Percentiles rank a stretch among this genome's conserved stretches.
Conservation (phyloP, 2,888 invertebrate genomes). For the Troides aeacus region DNA sequence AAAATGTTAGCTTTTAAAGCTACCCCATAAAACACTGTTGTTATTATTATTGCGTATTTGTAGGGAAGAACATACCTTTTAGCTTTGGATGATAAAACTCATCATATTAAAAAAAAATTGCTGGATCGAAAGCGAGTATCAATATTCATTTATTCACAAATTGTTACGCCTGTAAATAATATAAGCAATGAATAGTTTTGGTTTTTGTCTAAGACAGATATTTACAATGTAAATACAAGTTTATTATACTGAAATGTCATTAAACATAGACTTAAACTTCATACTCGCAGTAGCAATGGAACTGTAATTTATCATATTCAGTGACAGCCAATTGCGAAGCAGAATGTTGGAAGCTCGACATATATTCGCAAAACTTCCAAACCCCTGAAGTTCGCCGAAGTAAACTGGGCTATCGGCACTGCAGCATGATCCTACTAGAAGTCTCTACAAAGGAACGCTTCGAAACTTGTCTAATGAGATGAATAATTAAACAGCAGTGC, state of each 20-base stretch:
- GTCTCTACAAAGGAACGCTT: conserved; percentile 57
- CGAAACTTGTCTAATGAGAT: conserved; percentile 69
- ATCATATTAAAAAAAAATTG: too few relatives aligned
- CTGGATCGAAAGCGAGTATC: too few relatives aligned
- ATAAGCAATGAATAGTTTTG: not conserved
- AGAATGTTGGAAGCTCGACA: conserved; percentile 36
- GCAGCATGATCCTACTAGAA: conserved; percentile 52
- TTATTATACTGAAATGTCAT: not conserved
- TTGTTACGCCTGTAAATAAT: too few relatives aligned
- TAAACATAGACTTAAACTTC: not conserved
- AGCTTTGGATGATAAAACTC: too few relatives aligned
- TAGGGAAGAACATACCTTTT: too few relatives aligned
- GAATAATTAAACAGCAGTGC: conserved; percentile 63
- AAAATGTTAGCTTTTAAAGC: too few relatives aligned
- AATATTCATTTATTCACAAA: too few relatives aligned
- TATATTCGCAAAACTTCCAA: conserved; percentile 56
- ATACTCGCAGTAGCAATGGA: not conserved
- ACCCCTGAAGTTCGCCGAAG: conserved; percentile 44
- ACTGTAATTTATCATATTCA: conserved; percentile 27
- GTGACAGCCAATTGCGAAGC: conserved; percentile 24
- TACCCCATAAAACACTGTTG: too few relatives aligned
- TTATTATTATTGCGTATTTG: too few relatives aligned
- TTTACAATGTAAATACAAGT: not conserved
- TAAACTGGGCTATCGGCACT: conserved; percentile 63
- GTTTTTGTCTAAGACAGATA: not conserved